Percentiles rank a stretch among this genome's conserved stretches.
Conservation (phyloP, 1,140 invertebrate species). For the Euglossa dilemma region DNA sequence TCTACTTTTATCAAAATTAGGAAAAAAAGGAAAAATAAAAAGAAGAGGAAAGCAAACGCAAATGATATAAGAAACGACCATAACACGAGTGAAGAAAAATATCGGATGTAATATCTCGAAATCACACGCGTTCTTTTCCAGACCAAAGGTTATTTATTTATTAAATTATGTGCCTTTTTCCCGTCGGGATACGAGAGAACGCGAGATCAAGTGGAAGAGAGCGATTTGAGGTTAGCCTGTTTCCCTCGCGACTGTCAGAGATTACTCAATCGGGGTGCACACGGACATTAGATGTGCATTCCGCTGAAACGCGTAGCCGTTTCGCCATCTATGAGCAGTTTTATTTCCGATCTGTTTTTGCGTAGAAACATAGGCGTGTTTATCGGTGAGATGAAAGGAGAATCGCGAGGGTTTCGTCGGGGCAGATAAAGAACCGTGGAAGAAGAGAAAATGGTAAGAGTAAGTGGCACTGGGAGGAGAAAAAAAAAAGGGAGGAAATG, state of each 20-base stretch:
- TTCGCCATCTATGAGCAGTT: conserved; percentile 5
- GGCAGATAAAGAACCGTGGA: conserved; percentile 19
- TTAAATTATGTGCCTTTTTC: not conserved
- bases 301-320: not conserved
- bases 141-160: no score
- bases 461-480: conserved; percentile 50
- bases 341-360: conserved; percentile 51
- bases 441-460: conserved; percentile 37
- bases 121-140: no score
- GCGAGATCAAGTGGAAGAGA: not conserved
- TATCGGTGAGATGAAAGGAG: conserved; percentile 61
- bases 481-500: conserved; percentile 38
- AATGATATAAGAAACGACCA: no score
- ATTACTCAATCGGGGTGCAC: not conserved
- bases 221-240: not conserved
- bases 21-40: no score
- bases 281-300: not conserved
- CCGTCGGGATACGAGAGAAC: not conserved
- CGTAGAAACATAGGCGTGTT: conserved; percentile 26
- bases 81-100: no score
- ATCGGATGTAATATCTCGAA: no score
- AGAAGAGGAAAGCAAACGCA: not conserved
- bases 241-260: not conserved
- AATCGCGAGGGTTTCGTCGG: conserved; percentile 38
- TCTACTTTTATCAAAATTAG: no score